A percentile compares a stretch with the other conserved stretches of the same genome.
Conservation (phyloP, 2,113 vertebrate species). For the Vicugna pacos region DNA sequence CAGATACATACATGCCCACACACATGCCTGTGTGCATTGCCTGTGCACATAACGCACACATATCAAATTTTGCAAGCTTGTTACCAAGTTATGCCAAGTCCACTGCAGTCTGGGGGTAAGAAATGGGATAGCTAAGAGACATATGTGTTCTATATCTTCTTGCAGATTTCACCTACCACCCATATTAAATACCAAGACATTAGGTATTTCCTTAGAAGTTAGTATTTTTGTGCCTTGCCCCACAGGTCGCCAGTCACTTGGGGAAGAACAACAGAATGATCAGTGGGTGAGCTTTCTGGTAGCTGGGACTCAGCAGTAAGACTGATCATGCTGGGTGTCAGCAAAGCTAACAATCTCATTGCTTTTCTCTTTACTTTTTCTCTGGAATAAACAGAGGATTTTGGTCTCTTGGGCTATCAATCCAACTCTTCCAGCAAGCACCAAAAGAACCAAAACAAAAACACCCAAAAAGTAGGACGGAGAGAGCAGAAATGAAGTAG, state of each 20-base stretch:
- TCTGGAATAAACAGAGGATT: constrained; percentile 62
- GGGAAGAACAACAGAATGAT: background rate
- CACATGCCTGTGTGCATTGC: background rate
- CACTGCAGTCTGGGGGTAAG: background rate
- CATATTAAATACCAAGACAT: background rate
- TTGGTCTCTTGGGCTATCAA: constrained; percentile 27
- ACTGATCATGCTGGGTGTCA: background rate
- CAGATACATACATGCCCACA: background rate
- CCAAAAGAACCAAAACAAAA: background rate
- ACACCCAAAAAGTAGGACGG: background rate
- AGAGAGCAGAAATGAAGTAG: constrained; percentile 51
- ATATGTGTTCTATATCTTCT: background rate
- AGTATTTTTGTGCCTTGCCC: background rate
- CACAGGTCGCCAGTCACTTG: background rate
- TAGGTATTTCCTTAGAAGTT: background rate
- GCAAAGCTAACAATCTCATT: background rate
- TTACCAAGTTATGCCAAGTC: background rate
- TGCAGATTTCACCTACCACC: background rate
- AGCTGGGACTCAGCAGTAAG: background rate
- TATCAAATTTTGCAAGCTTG: background rate
- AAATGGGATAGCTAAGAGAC: background rate
- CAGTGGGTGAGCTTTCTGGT: background rate
- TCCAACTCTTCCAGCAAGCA: constrained; percentile 1
- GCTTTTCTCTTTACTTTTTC: constrained; percentile 49
- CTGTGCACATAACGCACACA: background rate